Conservation (phyloP, 35 echinoderm and acorn worm genomes). For the Anneissia japonica region DNA sequence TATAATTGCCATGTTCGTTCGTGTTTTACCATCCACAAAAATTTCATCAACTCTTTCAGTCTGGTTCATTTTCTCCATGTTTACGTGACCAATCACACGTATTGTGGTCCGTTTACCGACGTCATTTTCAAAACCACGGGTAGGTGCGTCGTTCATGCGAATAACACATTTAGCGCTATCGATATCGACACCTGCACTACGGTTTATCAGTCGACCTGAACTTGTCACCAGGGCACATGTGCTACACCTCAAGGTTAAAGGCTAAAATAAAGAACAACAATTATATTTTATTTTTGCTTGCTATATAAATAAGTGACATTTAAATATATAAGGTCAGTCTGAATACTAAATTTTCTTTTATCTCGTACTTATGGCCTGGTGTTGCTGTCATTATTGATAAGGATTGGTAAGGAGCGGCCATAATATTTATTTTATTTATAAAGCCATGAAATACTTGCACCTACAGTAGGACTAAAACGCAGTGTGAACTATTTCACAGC, state of each 20-base stretch:
- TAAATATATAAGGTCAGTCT: no score
- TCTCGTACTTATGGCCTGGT: no score
- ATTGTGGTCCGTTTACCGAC: slow-evolving; percentile 74
- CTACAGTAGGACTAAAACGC: no score
- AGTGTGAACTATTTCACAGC: no score
- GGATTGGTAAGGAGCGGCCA: no score
- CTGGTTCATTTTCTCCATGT: slow-evolving; percentile 52
- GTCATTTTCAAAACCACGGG: slow-evolving; percentile 66
- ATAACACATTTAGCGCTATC: slow-evolving; percentile 79
- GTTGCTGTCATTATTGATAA: no score
- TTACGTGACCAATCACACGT: slow-evolving; percentile 90
- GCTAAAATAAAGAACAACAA: background rate
- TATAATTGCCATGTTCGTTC: background rate
- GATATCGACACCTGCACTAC: slow-evolving; percentile 67
- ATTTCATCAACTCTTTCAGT: background rate
- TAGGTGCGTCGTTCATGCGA: slow-evolving; percentile 95
- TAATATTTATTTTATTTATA: no score
- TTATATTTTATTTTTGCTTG: no score
- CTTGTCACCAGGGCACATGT: slow-evolving; percentile 82
- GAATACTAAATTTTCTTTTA: no score
- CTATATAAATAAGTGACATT: no score
- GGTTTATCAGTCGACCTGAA: slow-evolving; percentile 78
- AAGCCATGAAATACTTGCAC: no score
- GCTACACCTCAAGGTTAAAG: slow-evolving; percentile 61
- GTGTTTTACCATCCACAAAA: background rate